Base-by-base conservation (phyloP, 92 coral and sea anemone species). In the Virgularia gustaviana region DNA sequence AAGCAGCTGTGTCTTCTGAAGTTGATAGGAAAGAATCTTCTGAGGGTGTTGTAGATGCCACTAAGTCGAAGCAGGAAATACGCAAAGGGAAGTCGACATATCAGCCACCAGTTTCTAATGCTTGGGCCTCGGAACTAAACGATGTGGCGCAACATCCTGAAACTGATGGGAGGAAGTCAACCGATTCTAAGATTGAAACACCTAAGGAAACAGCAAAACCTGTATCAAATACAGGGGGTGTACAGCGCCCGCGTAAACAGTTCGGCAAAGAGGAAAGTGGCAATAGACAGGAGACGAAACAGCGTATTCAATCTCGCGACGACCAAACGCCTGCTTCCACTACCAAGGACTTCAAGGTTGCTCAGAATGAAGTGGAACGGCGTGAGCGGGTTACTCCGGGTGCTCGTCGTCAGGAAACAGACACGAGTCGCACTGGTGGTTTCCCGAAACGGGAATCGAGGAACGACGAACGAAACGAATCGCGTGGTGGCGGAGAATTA, bases 331-430 rank as follows among this genome's bases (percentile, higher is more conserved):
- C 43, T 29, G 57, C 37, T 66, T 30, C 58, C 24, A 9, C 57
- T 47, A 27, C 1, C 5, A 2, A 10, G 9, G 55, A 43, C 27
- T 9, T 42, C 1, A 66, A 66, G 23, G 33, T 3, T 39, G n/a
- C 29, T 25, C 36, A 44, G 15, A n/a, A 66, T 10, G 39, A 8
- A 2, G 60, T 31, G 8, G 75, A 68, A 51, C 45, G 75, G 19
- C 42, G 45, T 68, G 75, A 68, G 12, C 60, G 75, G 11, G 51
- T 13, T 16, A 44, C 22, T 12, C 63, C 63, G 36, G 49, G 78
- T 5, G 57, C 65, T 30, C 71, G 78, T 45, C 47, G 36, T 16
- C 49, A 49, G 7, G 36, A 36, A 4, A 24, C 16, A 39, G 57
- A 72, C 8, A 12, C 33, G 30, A 37, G 35, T 16, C 28, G 60